Percentiles rank a stretch among this genome's conserved stretches.
These are phyloP conservation scores for Theropithecus gelada DNA, from an alignment of 2,113 vertebrate genomes.

Conservation along the genomic window DNA sequence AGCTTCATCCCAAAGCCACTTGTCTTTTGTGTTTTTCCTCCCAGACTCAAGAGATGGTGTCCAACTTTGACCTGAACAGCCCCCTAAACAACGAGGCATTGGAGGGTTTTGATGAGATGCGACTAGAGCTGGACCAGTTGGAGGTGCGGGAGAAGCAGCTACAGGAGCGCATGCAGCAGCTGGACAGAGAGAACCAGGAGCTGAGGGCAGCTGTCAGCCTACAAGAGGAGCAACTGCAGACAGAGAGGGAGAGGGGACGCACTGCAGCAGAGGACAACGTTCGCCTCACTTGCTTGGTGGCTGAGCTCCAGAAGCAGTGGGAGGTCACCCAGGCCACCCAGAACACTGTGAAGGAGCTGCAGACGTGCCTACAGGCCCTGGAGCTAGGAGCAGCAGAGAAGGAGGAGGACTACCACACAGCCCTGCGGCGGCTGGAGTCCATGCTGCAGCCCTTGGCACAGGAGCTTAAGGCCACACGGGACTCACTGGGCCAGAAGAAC, in stretches of 20 bases:
- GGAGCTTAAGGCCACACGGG: slow-evolving; percentile 78
- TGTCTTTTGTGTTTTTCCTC: background rate
- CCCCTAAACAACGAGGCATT: slow-evolving; percentile 87
- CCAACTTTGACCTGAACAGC: slow-evolving; percentile 87
- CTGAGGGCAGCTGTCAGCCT: slow-evolving; percentile 80
- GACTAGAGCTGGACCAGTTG: slow-evolving; percentile 92
- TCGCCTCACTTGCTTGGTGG: slow-evolving; percentile 81
- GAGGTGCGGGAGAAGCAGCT: slow-evolving; percentile 90
- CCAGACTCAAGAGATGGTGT: slow-evolving; percentile 89
- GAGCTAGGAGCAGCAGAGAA: slow-evolving; percentile 72
- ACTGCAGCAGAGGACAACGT: slow-evolving; percentile 81
- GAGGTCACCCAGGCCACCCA: slow-evolving; percentile 84
- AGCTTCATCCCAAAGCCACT: background rate
- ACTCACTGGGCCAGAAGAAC: slow-evolving; percentile 67
- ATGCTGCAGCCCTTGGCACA: slow-evolving; percentile 73
- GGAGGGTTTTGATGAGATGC: slow-evolving; percentile 91
- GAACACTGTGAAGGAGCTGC: slow-evolving; percentile 83
- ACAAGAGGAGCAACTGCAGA: slow-evolving; percentile 76
- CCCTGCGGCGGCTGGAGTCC: slow-evolving; percentile 76
- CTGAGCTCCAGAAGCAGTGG: slow-evolving; percentile 88
- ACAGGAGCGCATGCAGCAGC: slow-evolving; percentile 86
- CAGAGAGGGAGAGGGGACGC: slow-evolving; percentile 81
- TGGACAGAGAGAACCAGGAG: slow-evolving; percentile 90
- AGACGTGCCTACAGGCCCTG: slow-evolving; percentile 81
- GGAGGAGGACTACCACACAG: slow-evolving; percentile 66